phyloP scores from a whole-genome alignment of 2,888 invertebrate species.

The Eristalis tenax region DNA sequence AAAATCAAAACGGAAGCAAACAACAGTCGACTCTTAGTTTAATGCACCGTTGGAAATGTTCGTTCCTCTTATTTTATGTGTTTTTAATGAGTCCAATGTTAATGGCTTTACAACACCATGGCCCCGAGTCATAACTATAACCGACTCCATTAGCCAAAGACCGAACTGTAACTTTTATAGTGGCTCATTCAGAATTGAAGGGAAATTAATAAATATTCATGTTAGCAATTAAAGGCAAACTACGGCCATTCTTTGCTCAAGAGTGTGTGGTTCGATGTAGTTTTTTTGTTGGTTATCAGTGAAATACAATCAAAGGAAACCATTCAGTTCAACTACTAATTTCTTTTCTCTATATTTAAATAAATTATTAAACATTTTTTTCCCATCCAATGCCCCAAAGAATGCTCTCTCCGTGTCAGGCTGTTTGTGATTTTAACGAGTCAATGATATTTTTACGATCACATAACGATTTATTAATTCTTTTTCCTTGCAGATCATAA shows the following conservation, averaged over 20 bases:
- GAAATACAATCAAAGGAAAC: slow-evolving; percentile 40
- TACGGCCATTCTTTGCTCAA: slow-evolving; percentile 1
- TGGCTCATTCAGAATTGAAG: slow-evolving; percentile 34
- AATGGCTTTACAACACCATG: slow-evolving; percentile 44
- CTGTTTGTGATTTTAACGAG: slow-evolving; percentile 38
- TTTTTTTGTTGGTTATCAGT: slow-evolving; percentile 27
- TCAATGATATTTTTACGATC: slow-evolving; percentile 61
- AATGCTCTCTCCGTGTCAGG: background rate
- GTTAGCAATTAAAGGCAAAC: slow-evolving; percentile 48
- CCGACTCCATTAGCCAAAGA: slow-evolving; percentile 41
- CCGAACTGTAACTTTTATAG: slow-evolving; percentile 34
- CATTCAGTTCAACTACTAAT: slow-evolving; percentile 32
- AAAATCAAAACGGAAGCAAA: background rate
- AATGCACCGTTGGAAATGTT: slow-evolving; percentile 36
- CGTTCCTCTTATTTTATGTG: slow-evolving; percentile 42
- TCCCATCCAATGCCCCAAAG: background rate
- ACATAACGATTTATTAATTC: slow-evolving; percentile 61
- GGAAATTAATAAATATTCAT: slow-evolving; percentile 66
- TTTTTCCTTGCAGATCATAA: slow-evolving; percentile 45
- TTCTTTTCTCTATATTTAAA: slow-evolving; percentile 30
- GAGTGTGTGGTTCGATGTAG: slow-evolving; percentile 15
- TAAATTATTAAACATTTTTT: slow-evolving; percentile 35
- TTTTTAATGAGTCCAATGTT: slow-evolving; percentile 59
- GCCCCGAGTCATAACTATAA: slow-evolving; percentile 38
- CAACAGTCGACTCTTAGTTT: background rate